phyloP scores from a whole-genome alignment of 1,140 invertebrate genomes.

The Bombus balteatus region DNA sequence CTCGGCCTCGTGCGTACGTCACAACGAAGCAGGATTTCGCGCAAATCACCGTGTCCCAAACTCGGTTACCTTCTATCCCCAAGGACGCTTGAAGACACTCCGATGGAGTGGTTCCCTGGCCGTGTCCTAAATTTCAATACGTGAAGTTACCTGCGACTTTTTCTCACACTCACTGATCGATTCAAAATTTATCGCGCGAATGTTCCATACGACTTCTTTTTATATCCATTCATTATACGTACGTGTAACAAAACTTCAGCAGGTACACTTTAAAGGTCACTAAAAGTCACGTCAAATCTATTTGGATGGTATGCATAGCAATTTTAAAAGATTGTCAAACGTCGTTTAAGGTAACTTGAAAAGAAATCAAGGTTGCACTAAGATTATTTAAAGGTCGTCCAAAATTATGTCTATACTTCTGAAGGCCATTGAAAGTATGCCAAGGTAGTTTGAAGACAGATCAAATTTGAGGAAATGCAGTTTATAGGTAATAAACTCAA shows the following conservation, averaged over 20 bases:
- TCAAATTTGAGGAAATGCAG: too few relatives aligned
- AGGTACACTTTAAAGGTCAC: too few relatives aligned
- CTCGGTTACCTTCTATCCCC: conserved; percentile 2
- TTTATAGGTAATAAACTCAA: background rate
- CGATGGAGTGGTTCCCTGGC: background rate
- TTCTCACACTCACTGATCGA: background rate
- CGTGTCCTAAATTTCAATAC: conserved; percentile 1
- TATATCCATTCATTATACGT: background rate
- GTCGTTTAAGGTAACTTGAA: too few relatives aligned
- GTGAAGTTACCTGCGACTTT: background rate
- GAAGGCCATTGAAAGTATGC: too few relatives aligned
- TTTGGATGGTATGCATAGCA: too few relatives aligned
- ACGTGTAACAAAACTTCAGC: too few relatives aligned
- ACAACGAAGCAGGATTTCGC: conserved; percentile 7
- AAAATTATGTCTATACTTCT: too few relatives aligned
- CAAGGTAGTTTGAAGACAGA: too few relatives aligned
- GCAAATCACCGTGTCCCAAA: conserved; percentile 45
- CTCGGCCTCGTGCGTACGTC: background rate
- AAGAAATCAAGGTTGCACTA: too few relatives aligned
- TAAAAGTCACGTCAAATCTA: too few relatives aligned
- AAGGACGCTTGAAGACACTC: background rate
- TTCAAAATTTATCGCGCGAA: background rate
- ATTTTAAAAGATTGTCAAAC: too few relatives aligned
- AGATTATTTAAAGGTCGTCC: too few relatives aligned
- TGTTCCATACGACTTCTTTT: background rate